Conservation (phyloP, 2,888 invertebrate species). For the Eupithecia abbreviata region DNA sequence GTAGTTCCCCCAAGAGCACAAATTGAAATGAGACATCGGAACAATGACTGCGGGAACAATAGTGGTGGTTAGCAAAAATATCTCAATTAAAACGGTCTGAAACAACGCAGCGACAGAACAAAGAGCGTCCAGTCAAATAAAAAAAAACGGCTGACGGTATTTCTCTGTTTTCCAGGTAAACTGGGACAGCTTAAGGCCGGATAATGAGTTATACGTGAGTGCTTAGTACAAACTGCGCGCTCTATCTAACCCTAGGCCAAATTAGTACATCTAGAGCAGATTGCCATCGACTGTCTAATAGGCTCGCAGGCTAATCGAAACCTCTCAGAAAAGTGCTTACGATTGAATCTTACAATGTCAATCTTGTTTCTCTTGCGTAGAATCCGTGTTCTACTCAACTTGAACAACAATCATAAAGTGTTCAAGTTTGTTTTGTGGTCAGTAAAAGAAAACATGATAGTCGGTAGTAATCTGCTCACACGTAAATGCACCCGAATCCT, state of each 20-base stretch:
- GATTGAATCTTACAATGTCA: neutral
- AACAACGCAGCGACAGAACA: slow-evolving; percentile 44
- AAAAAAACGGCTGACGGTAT: slow-evolving; percentile 67
- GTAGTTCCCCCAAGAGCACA: slow-evolving; percentile 32
- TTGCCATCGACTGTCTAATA: slow-evolving; percentile 54
- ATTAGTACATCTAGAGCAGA: slow-evolving; percentile 16
- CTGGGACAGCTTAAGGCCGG: slow-evolving; percentile 84
- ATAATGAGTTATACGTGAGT: slow-evolving; percentile 83
- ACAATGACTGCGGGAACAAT: slow-evolving; percentile 40
- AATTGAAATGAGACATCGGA: slow-evolving; percentile 40
- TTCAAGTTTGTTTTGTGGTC: neutral
- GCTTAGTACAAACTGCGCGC: slow-evolving; percentile 61
- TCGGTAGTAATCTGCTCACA: slow-evolving; percentile 10
- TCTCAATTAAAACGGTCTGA: slow-evolving; percentile 47
- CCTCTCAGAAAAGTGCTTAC: neutral
- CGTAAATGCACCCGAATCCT: slow-evolving; percentile 31
- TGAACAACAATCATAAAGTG: neutral
- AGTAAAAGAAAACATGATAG: neutral
- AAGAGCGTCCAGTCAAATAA: slow-evolving; percentile 67
- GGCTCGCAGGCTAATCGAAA: neutral
- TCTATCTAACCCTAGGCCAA: slow-evolving; percentile 56
- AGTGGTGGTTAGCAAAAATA: slow-evolving; percentile 47
- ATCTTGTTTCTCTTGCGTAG: neutral
- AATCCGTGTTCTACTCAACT: neutral
- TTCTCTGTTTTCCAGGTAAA: slow-evolving; percentile 82